These are phyloP conservation scores for Tanaodytes sp. DNA, from an alignment of 2,888 invertebrate species.

Conservation along the genomic window DNA sequence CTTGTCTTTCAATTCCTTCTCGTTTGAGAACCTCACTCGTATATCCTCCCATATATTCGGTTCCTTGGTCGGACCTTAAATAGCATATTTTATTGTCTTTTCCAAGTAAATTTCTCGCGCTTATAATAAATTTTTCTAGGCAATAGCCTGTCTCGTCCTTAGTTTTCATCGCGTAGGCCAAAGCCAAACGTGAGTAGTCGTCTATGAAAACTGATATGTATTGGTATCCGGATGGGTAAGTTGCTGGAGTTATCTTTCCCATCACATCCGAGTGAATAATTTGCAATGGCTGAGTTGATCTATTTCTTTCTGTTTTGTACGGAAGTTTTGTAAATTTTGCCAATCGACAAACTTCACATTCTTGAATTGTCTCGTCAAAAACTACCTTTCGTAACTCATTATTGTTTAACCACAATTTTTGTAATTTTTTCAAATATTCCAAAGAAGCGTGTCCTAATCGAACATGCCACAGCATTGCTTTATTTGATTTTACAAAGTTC, in stretches of 20 bases:
- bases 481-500: slow-evolving; percentile 30
- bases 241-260: too few relatives aligned
- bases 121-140: too few relatives aligned
- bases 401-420: slow-evolving; percentile 4
- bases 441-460: slow-evolving; percentile 55
- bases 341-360: slow-evolving; percentile 34
- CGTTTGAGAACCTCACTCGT: too few relatives aligned
- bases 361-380: not conserved
- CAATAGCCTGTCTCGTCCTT: slow-evolving; percentile 13
- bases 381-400: not conserved
- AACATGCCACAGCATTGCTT: slow-evolving; percentile 56
- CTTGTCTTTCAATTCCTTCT: too few relatives aligned
- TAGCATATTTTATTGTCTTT: too few relatives aligned
- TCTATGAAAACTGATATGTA: slow-evolving; percentile 32
- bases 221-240: slow-evolving; percentile 37
- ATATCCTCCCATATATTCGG: too few relatives aligned
- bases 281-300: slow-evolving; percentile 50
- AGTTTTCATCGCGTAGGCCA: slow-evolving; percentile 41
- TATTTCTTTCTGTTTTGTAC: slow-evolving; percentile 31
- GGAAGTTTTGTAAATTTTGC: slow-evolving; percentile 55
- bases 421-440: slow-evolving; percentile 19
- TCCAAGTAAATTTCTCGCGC: too few relatives aligned
- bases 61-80: too few relatives aligned
- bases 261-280: too few relatives aligned
- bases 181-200: slow-evolving; percentile 57